Percentiles rank a stretch among this genome's conserved stretches.
These are phyloP conservation scores for Anguilla anguilla DNA, from an alignment of 2,797 vertebrate genomes.

Conservation along the genomic window DNA sequence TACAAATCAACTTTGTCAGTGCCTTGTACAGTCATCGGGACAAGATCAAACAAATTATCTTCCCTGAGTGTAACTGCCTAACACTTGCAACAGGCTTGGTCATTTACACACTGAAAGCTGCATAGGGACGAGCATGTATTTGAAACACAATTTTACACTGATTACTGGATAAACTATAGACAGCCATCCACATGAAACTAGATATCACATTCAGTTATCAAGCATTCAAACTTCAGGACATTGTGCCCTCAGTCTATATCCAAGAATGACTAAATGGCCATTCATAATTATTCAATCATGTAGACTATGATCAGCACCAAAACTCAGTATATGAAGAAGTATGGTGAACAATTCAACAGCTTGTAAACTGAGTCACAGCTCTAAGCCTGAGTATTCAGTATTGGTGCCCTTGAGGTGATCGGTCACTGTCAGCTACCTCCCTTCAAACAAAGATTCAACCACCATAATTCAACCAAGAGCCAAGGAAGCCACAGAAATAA, in stretches of 20 bases:
- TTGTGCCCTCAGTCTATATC: neutral
- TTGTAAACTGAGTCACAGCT: neutral
- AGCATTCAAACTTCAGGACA: neutral
- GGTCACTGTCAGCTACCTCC: neutral
- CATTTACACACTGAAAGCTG: neutral
- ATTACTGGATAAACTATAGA: neutral
- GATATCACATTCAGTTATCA: neutral
- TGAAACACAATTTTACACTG: neutral
- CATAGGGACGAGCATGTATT: neutral
- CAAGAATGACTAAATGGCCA: neutral
- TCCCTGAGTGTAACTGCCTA: neutral
- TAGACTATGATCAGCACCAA: neutral
- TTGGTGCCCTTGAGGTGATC: neutral
- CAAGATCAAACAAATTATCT: neutral
- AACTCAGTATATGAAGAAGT: neutral
- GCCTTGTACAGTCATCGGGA: neutral
- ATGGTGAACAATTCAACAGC: neutral
- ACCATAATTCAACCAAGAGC: neutral
- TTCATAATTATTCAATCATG: neutral
- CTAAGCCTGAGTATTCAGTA: neutral
- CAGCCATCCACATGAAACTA: neutral
- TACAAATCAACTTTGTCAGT: neutral
- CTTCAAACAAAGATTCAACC: neutral
- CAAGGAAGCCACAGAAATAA: neutral
- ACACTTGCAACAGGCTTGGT: neutral